Evolutionary conservation across 2,888 invertebrate genomes (phyloP).

Genomic region (Noctua pronuba): DNA sequence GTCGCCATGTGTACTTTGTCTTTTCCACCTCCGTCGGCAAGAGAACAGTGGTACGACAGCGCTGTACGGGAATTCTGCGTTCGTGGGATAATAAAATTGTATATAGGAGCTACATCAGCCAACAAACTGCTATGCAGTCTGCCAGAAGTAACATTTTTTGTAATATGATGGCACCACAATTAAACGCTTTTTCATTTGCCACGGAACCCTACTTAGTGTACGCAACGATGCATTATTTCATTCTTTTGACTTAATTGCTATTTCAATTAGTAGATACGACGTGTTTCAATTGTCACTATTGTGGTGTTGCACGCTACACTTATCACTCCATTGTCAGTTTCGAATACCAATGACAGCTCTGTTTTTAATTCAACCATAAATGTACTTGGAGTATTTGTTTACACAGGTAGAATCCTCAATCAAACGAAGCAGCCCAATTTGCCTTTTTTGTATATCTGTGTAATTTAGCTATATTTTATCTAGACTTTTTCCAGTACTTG

Average conservation of each 20-base stretch:
- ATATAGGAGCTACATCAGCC: too few relatives aligned
- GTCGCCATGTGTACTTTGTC: too few relatives aligned
- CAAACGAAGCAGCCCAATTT: not conserved
- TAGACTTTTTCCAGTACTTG: too few relatives aligned
- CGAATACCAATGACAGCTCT: not conserved
- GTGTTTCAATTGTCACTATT: constrained; percentile 27
- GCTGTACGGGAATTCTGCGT: not conserved
- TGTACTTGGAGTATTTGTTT: not conserved
- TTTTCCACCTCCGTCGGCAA: not conserved
- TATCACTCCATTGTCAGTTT: not conserved
- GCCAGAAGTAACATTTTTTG: too few relatives aligned
- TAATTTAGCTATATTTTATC: not conserved
- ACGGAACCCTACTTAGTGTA: too few relatives aligned
- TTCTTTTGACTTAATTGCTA: constrained; percentile 29
- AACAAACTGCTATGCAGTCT: too few relatives aligned
- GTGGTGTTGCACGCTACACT: constrained; percentile 24
- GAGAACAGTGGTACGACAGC: not conserved
- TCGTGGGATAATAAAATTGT: too few relatives aligned
- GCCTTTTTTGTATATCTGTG: not conserved
- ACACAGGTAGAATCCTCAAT: not conserved
- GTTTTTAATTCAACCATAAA: not conserved
- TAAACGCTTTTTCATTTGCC: too few relatives aligned
- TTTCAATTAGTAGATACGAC: constrained; percentile 39
- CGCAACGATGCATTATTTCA: not conserved
- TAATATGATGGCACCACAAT: too few relatives aligned